phyloP scores from a whole-genome alignment of 2,888 invertebrate genomes.

The Fissipunctia ypsillon region DNA sequence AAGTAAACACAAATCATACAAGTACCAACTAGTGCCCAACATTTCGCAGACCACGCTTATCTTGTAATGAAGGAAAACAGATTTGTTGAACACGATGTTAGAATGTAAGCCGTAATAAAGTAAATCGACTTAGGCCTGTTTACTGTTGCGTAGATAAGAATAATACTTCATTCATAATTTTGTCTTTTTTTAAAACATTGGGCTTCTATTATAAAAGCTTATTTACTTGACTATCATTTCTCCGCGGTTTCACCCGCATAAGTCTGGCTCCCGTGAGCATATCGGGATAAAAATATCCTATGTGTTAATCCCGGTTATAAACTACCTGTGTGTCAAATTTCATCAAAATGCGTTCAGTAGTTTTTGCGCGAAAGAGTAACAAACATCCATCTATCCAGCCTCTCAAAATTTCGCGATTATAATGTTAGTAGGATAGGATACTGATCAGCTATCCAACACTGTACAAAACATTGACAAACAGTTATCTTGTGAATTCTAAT shows the following conservation, averaged over 20 bases:
- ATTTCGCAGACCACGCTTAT: conserved; percentile 44
- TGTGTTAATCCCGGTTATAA: too few species aligned
- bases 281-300: too few species aligned
- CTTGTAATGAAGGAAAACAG: conserved; percentile 43
- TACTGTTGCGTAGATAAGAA: conserved; percentile 17
- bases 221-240: too few species aligned
- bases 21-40: conserved; percentile 32
- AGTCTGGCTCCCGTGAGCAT: too few species aligned
- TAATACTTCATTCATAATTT: conserved; percentile 14
- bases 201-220: background rate
- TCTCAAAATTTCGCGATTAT: too few species aligned
- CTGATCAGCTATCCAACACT: background rate
- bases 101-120: conserved; percentile 47
- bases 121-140: conserved; percentile 22
- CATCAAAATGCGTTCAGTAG: too few species aligned
- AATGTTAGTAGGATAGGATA: background rate
- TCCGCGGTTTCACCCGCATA: too few species aligned
- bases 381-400: too few species aligned
- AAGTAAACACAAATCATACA: conserved; percentile 33
- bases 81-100: conserved; percentile 41
- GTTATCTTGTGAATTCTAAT: too few species aligned
- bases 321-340: too few species aligned
- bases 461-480: too few species aligned
- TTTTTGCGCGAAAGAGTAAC: too few species aligned
- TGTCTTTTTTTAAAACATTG: background rate